A percentile compares a stretch with the other conserved stretches of the same genome.
Evolutionary conservation across 2,113 vertebrate species (phyloP).

Genomic region (Petrocephalus zakoni): DNA sequence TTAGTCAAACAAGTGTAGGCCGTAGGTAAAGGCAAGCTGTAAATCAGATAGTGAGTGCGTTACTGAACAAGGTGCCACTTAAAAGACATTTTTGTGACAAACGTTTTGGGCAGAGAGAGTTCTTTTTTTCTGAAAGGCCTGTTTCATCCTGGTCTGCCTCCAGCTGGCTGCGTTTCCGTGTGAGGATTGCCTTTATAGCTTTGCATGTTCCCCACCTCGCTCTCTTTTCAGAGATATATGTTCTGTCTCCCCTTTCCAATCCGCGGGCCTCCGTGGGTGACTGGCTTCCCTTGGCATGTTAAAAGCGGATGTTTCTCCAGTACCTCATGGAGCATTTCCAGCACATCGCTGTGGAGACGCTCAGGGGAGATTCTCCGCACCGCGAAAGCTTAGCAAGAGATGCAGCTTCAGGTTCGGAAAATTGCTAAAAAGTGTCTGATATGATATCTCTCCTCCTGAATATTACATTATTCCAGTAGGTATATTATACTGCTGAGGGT

Average conservation of each 20-base stretch:
- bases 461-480: not conserved
- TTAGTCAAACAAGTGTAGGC: slow-evolving; percentile 47
- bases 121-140: not conserved
- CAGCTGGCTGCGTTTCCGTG: not conserved
- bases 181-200: not conserved
- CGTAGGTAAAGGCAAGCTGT: slow-evolving; percentile 51
- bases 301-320: not conserved
- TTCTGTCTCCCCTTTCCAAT: not conserved
- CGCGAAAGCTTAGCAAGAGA: not conserved
- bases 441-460: not conserved
- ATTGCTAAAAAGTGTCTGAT: not conserved
- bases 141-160: not conserved
- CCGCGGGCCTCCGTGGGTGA: not conserved
- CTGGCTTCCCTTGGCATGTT: not conserved
- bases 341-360: not conserved
- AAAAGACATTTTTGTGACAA: slow-evolving; percentile 44
- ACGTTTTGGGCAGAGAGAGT: slow-evolving; percentile 41
- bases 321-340: not conserved
- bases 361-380: not conserved
- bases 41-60: slow-evolving; percentile 58
- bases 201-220: not conserved
- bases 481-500: not conserved
- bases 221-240: not conserved
- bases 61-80: slow-evolving; percentile 49
- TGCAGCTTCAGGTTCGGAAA: not conserved